phyloP scores from a whole-genome alignment of 2,113 vertebrate genomes.

The Callorhinus ursinus region DNA sequence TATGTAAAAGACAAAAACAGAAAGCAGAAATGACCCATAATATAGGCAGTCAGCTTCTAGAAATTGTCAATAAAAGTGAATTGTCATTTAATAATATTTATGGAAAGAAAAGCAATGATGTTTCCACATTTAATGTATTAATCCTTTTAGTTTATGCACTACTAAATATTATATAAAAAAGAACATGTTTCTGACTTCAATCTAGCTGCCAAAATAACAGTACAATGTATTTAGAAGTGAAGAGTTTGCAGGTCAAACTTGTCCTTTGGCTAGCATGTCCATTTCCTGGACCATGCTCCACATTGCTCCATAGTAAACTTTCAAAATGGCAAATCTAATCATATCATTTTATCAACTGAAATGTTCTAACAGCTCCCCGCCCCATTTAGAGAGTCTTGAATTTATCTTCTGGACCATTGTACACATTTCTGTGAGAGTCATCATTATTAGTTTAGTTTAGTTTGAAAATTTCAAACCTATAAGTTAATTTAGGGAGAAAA shows the following conservation, averaged over 20 bases:
- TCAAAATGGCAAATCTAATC: not conserved
- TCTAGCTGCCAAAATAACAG: slow-evolving; percentile 26
- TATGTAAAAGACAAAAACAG: not conserved
- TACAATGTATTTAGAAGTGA: not conserved
- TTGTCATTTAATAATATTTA: not conserved
- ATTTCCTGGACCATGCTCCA: not conserved
- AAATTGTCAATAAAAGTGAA: not conserved
- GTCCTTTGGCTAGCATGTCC: not conserved
- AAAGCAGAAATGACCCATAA: not conserved
- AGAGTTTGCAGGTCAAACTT: not conserved
- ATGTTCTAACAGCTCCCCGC: not conserved
- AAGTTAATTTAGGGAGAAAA: not conserved
- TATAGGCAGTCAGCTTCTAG: not conserved
- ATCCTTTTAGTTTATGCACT: not conserved
- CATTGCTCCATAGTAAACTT: not conserved
- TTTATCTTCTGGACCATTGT: not conserved
- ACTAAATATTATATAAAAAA: not conserved
- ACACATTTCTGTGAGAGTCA: not conserved
- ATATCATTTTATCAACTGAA: not conserved
- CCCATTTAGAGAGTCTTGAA: not conserved
- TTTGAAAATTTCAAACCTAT: not conserved
- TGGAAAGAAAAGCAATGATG: not conserved
- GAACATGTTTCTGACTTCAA: slow-evolving; percentile 8
- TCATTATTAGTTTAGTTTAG: not conserved
- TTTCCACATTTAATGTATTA: not conserved